Percentiles rank a stretch among this genome's conserved stretches.
Evolutionary conservation across 2,888 invertebrate genomes (phyloP).

Genomic region (Eugnorisma glareosa): DNA sequence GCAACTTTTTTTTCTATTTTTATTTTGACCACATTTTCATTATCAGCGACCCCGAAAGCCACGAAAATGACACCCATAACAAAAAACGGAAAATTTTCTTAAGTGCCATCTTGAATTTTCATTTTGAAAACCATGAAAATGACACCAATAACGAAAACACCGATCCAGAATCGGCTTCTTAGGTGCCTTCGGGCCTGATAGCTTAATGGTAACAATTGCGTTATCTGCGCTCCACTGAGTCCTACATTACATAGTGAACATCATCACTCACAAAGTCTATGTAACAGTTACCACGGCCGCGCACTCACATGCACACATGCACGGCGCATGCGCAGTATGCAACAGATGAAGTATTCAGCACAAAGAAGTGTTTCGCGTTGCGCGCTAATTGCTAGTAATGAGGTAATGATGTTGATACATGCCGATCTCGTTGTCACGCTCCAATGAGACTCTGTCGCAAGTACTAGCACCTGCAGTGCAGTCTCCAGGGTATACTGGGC

Average conservation of each 20-base stretch:
- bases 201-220: background rate
- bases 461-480: background rate
- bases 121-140: no score
- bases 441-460: slow-evolving; percentile 5
- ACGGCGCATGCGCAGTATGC: background rate
- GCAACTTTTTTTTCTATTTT: no score
- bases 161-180: background rate
- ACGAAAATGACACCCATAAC: no score
- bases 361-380: background rate
- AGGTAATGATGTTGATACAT: slow-evolving; percentile 19
- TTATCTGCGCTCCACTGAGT: background rate
- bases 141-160: no score
- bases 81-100: no score
- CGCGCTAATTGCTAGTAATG: slow-evolving; percentile 5
- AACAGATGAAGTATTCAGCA: slow-evolving; percentile 19
- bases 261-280: background rate
- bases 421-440: slow-evolving; percentile 9
- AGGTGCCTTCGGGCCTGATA: background rate
- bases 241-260: background rate
- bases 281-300: background rate
- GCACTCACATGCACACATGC: background rate
- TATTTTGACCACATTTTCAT: no score
- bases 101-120: no score
- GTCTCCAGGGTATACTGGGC: no score
- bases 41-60: no score